Evolutionary conservation across 2,113 vertebrate species (phyloP).

Genomic region (Butorides virescens): DNA sequence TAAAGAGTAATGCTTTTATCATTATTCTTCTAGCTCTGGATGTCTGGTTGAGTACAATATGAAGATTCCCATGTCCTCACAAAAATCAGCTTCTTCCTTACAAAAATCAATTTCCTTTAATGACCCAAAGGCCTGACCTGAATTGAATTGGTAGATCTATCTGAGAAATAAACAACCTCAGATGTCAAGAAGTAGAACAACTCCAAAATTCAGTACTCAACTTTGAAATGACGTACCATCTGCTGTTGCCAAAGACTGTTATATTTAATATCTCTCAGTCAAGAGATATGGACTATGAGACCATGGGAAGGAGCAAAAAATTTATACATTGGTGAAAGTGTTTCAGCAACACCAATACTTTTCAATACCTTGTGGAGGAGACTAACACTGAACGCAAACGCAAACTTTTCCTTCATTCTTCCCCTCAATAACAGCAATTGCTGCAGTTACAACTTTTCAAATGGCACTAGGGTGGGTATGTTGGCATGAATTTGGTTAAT

Average conservation of each 20-base stretch:
- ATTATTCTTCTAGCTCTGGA: background rate
- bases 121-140: background rate
- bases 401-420: background rate
- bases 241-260: background rate
- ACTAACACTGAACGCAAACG: background rate
- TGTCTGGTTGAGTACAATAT: background rate
- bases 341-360: background rate
- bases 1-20: background rate
- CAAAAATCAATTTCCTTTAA: background rate
- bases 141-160: background rate
- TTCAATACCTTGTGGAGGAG: background rate
- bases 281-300: background rate
- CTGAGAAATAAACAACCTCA: background rate
- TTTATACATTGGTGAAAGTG: background rate
- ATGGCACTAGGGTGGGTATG: background rate
- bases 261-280: background rate
- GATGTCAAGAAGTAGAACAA: background rate
- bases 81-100: background rate
- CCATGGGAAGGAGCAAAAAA: background rate
- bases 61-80: background rate
- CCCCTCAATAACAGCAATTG: background rate
- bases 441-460: background rate
- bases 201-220: background rate
- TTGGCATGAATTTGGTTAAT: background rate
- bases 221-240: background rate